A percentile compares a stretch with the other conserved stretches of the same genome.
These are phyloP conservation scores for Apostichopus californicus DNA, from an alignment of 35 echinoderm and acorn worm genomes.

Conservation along the genomic window DNA sequence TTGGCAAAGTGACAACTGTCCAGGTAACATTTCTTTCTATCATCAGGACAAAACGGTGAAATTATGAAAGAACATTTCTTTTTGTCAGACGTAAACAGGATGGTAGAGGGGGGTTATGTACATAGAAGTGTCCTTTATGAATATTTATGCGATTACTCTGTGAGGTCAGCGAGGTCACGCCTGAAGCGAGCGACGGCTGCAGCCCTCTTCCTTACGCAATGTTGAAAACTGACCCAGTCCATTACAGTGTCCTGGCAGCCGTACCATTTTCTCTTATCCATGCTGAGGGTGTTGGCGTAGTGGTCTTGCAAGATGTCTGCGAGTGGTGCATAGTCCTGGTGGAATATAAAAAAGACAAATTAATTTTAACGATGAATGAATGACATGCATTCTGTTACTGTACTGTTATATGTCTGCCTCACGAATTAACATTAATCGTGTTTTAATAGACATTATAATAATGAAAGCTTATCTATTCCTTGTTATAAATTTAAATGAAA, in stretches of 20 bases:
- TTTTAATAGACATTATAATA: too few relatives aligned
- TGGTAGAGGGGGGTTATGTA: slow-evolving; percentile 15
- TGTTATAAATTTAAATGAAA: too few relatives aligned
- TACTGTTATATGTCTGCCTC: too few relatives aligned
- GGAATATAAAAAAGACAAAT: not conserved
- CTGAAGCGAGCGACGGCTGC: slow-evolving; percentile 35
- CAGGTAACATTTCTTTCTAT: not conserved
- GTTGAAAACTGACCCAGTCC: slow-evolving; percentile 45
- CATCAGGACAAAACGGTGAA: not conserved
- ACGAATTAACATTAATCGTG: too few relatives aligned
- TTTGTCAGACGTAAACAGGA: not conserved
- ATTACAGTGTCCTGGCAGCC: slow-evolving; percentile 35
- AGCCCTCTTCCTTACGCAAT: slow-evolving; percentile 25
- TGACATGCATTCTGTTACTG: too few relatives aligned
- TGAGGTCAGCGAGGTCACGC: slow-evolving; percentile 9
- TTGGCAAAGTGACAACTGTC: too few relatives aligned
- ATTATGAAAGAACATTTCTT: slow-evolving; percentile 16
- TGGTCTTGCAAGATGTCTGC: slow-evolving; percentile 20
- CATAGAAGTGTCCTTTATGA: slow-evolving; percentile 6
- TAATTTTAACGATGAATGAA: too few relatives aligned
- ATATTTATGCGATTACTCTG: not conserved
- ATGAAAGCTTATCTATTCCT: too few relatives aligned
- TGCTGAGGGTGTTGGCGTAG: not conserved
- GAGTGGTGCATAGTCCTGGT: slow-evolving; percentile 41
- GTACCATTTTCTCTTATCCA: slow-evolving; percentile 14